Evolutionary conservation across 2,888 invertebrate genomes (phyloP), one percentile per base, ranked within the genome.

Genomic region (Morpho achilles): DNA sequence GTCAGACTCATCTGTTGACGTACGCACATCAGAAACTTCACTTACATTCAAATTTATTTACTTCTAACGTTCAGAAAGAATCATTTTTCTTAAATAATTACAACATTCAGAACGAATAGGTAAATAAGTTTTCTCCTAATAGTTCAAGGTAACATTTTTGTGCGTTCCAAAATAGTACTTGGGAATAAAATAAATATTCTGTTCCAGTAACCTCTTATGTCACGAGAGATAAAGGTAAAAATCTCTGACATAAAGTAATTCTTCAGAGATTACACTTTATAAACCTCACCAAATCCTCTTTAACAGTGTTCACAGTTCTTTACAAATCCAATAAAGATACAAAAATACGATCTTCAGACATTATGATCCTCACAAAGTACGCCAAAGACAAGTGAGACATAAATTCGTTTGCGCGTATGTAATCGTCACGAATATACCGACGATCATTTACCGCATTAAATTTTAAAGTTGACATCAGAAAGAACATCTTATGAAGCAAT

Each of bases 401-500:
- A 87, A 89, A 90, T 89, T 87, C 82, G 86, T 90, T 87, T 82
- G 82, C 88, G 79, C 83, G 76, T 78, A 72, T 82, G 84, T 84
- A 85, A 84, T 88, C 87, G 80, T 87, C 87, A 80, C 74, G 75
- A 82, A 82, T 83, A 83, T 79, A 79, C 79, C 75, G 75, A 78
- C 80, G 78, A 85, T 86, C 87, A 87, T 76, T 89, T 82, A 88
- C 81, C 65, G 74, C 78, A 73, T 78, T 90, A 88, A 85, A 88
- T 90, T 88, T 86, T 80, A 87, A 89, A 90, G 88, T 89, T 89
- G 90, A 90, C 87, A 83, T 82, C 81, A 83, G 86, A 88, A 87
- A 88, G 88, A 88, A 83, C 82, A 76, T 84, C 84, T 83, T 86
- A 84, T 87, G 85, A 77, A 82, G 84, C 73, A 63, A 82, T 88